A percentile compares a stretch with the other conserved stretches of the same genome.
These are phyloP conservation scores for Synanthedon myopaeformis DNA, from an alignment of 2,888 invertebrate species.

Conservation along the genomic window DNA sequence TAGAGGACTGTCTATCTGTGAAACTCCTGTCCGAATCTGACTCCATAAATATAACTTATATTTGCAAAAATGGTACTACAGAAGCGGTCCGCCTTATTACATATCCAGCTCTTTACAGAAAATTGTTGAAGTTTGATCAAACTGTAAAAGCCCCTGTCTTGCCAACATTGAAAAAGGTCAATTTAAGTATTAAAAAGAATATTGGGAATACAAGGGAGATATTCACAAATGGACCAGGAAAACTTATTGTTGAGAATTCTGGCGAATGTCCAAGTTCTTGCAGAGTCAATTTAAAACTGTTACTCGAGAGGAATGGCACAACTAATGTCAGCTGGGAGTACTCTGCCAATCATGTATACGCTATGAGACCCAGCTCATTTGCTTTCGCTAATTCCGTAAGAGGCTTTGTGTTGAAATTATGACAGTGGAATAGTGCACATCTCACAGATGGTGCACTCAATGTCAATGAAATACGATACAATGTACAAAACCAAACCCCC, in stretches of 20 bases:
- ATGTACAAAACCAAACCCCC: constrained; percentile 56
- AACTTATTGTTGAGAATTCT: constrained; percentile 77
- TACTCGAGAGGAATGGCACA: constrained; percentile 65
- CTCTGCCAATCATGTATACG: constrained; percentile 73
- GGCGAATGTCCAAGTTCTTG: constrained; percentile 79
- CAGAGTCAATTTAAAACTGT: constrained; percentile 71
- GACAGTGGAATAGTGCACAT: constrained; percentile 79
- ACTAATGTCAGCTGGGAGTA: constrained; percentile 73
- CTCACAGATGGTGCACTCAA: constrained; percentile 60
- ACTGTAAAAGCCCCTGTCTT: constrained; percentile 30
- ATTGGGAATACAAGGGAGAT: constrained; percentile 69
- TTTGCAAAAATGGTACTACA: constrained; percentile 70
- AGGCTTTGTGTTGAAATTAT: constrained; percentile 85
- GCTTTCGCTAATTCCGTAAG: constrained; percentile 72
- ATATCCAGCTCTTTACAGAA: constrained; percentile 38
- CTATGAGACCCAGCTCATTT: constrained; percentile 79
- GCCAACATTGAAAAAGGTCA: constrained; percentile 53
- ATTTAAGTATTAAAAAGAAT: constrained; percentile 68
- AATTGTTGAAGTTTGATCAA: constrained; percentile 40
- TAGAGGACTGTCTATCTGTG: constrained; percentile 71
- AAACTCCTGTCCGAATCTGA: constrained; percentile 69
- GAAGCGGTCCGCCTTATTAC: constrained; percentile 63
- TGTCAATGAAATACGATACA: constrained; percentile 51
- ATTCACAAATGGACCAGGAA: constrained; percentile 72
- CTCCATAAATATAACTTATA: constrained; percentile 59